phyloP scores from a whole-genome alignment of 2,888 invertebrate genomes.

The Resseliella maxima region DNA sequence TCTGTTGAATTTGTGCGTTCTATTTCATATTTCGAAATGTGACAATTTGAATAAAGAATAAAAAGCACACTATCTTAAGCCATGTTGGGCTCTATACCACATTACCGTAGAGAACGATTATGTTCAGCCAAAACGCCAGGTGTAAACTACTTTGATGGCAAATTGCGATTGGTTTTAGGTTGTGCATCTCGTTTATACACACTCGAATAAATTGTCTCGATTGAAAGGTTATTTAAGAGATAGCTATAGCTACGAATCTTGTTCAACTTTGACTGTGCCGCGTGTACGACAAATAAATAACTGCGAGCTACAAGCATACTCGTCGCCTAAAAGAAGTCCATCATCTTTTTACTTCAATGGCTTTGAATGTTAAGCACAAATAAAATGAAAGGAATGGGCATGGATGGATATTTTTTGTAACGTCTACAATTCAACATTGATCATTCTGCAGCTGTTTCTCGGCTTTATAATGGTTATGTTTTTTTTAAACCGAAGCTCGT shows the following conservation, averaged over 20 bases:
- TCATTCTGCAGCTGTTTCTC: constrained; percentile 45
- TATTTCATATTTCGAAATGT: no score
- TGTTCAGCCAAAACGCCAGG: constrained; percentile 51
- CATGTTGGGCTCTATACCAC: not conserved
- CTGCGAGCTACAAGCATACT: not conserved
- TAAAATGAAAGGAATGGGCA: constrained; percentile 12
- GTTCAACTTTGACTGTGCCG: constrained; percentile 27
- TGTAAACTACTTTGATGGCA: constrained; percentile 55
- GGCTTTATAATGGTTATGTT: not conserved
- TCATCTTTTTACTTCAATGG: constrained; percentile 33
- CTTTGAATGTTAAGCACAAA: constrained; percentile 3
- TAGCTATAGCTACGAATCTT: not conserved
- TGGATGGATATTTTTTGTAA: constrained; percentile 25
- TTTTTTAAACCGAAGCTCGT: not conserved
- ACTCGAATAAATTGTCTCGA: not conserved
- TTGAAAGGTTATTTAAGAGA: not conserved
- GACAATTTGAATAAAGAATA: not conserved
- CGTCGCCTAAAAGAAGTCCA: constrained; percentile 30
- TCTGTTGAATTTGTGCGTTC: no score
- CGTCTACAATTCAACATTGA: not conserved
- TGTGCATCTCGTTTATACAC: not conserved
- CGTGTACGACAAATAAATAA: constrained; percentile 13
- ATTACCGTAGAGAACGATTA: constrained; percentile 13
- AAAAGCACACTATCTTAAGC: not conserved
- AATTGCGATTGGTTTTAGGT: constrained; percentile 43